Evolutionary conservation across 1,140 invertebrate species (phyloP).

Genomic region (Gerris buenoi): DNA sequence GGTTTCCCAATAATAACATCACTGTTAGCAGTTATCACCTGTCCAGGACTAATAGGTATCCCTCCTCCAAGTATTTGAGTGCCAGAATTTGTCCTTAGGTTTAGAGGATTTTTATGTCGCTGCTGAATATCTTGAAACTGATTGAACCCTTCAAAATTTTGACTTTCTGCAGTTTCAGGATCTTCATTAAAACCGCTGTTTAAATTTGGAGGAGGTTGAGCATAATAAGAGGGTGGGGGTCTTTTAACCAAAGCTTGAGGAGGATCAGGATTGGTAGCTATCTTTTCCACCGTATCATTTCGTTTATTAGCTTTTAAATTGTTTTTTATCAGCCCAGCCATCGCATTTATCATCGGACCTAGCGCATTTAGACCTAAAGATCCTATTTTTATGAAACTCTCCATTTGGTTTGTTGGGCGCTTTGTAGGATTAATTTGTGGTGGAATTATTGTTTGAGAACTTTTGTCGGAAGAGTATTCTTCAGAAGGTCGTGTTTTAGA

Average conservation of each 20-base stretch:
- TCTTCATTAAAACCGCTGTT: conserved; percentile 49
- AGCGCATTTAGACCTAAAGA: conserved; percentile 39
- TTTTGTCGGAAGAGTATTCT: neutral
- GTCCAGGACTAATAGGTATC: conserved; percentile 65
- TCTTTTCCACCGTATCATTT: conserved; percentile 16
- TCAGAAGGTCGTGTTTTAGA: neutral
- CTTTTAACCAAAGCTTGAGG: neutral
- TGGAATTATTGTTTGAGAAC: neutral
- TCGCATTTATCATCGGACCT: conserved; percentile 47
- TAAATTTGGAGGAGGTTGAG: conserved; percentile 49
- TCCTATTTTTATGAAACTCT: conserved; percentile 1
- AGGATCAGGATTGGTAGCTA: conserved; percentile 2
- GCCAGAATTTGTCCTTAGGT: conserved; percentile 37
- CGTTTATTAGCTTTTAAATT: conserved; percentile 31
- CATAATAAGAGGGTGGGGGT: conserved; percentile 31
- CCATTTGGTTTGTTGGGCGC: neutral
- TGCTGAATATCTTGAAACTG: conserved; percentile 20
- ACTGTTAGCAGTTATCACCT: conserved; percentile 65
- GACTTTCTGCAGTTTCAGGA: conserved; percentile 52
- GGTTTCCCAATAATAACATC: conserved; percentile 71
- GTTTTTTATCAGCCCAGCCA: conserved; percentile 47
- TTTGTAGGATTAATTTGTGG: neutral
- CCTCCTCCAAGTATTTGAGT: conserved; percentile 48
- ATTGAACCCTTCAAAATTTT: conserved; percentile 32
- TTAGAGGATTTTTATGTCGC: conserved; percentile 23